These are phyloP conservation scores for Heliopora coerulea DNA, from an alignment of 92 coral and sea anemone genomes.

Conservation along the genomic window DNA sequence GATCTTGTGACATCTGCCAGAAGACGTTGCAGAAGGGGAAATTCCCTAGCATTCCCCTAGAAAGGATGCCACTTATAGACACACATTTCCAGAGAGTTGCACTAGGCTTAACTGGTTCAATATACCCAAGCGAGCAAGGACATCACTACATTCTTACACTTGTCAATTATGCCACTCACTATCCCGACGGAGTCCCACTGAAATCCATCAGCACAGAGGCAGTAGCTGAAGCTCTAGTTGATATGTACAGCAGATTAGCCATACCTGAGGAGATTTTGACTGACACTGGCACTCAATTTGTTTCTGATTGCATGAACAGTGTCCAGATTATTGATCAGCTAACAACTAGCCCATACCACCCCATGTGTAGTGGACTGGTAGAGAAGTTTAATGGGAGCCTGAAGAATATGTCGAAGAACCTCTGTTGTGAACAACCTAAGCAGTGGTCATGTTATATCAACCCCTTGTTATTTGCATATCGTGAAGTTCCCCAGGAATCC, in stretches of 20 bases:
- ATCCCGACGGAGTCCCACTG: constrained; percentile 16
- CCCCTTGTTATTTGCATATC: constrained; percentile 45
- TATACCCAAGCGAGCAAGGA: constrained; percentile 32
- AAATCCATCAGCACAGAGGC: constrained; percentile 38
- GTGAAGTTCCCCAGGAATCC: constrained; percentile 58
- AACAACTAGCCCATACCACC: constrained; percentile 25
- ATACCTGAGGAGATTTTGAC: constrained; percentile 54
- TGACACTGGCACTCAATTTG: constrained; percentile 56
- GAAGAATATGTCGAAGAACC: constrained; percentile 32
- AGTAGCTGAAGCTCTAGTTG: constrained; percentile 44
- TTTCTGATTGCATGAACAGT: constrained; percentile 54
- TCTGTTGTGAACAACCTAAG: constrained; percentile 42
- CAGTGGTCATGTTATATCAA: constrained; percentile 46
- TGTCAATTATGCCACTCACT: constrained; percentile 36
- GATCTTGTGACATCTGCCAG: constrained; percentile 52
- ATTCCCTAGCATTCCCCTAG: constrained; percentile 54
- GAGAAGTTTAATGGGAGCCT: constrained; percentile 32
- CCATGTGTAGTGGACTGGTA: constrained; percentile 35
- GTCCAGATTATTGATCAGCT: constrained; percentile 8
- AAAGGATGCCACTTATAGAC: constrained; percentile 68
- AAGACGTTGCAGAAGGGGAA: constrained; percentile 52
- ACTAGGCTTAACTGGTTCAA: constrained; percentile 43
- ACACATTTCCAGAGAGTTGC: constrained; percentile 58
- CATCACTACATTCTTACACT: constrained; percentile 24
- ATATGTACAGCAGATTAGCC: constrained; percentile 44